A percentile compares a stretch with the other conserved stretches of the same genome.
Conservation (phyloP, 2,888 invertebrate genomes). For the Brachyptera risi region DNA sequence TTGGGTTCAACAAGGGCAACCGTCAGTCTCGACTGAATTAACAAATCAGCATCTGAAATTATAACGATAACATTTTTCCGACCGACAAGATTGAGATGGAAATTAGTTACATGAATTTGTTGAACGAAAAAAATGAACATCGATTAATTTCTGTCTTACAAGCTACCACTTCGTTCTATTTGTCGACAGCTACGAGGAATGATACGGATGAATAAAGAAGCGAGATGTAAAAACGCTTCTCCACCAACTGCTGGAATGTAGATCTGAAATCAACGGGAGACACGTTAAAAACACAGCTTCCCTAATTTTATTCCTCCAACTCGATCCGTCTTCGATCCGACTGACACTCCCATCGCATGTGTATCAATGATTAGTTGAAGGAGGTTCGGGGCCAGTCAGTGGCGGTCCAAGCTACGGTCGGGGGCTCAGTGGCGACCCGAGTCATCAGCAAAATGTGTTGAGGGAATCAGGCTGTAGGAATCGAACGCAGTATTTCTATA, state of each 20-base stretch:
- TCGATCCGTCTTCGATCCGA: conserved; percentile 6
- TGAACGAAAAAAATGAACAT: not conserved
- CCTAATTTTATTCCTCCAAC: conserved; percentile 13
- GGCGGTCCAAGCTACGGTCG: too few species aligned
- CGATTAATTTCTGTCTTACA: conserved; percentile 1
- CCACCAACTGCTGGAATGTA: conserved; percentile 14
- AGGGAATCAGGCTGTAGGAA: too few species aligned
- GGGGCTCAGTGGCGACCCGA: too few species aligned
- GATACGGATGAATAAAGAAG: conserved; percentile 3
- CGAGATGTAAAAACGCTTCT: not conserved
- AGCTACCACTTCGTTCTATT: conserved; percentile 6
- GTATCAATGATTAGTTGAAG: conserved; percentile 9
- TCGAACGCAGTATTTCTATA: too few species aligned
- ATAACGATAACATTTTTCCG: too few species aligned
- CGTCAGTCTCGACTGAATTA: too few species aligned
- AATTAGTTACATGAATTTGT: too few species aligned
- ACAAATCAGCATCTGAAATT: too few species aligned
- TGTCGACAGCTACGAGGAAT: conserved; percentile 10
- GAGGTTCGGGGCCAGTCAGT: too few species aligned
- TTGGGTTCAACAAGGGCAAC: too few species aligned
- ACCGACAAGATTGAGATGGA: too few species aligned
- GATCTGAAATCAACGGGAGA: conserved; percentile 4
- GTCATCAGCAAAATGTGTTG: too few species aligned
- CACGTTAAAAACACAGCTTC: conserved; percentile 5
- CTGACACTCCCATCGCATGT: conserved; percentile 15